Conservation (phyloP, 2,888 invertebrate species). For the Andrena trimmerana region DNA sequence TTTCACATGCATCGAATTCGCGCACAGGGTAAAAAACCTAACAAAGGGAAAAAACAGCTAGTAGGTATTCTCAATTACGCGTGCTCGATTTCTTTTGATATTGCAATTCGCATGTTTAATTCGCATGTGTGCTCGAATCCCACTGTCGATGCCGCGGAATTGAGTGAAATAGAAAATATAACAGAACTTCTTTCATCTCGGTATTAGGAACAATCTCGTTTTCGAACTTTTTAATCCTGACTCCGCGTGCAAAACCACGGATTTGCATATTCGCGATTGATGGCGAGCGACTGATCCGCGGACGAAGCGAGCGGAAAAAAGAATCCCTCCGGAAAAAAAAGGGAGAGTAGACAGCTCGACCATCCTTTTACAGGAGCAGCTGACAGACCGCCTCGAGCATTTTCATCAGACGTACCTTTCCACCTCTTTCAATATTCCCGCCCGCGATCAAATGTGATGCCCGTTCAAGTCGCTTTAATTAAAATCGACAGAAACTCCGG, state of each 20-base stretch:
- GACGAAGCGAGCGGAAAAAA: not conserved
- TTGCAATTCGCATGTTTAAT: not conserved
- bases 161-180: not conserved
- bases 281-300: conserved; percentile 32
- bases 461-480: conserved; percentile 40
- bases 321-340: conserved; percentile 27
- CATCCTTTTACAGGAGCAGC: conserved; percentile 40
- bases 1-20: conserved; percentile 6
- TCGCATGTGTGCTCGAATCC: too few species aligned
- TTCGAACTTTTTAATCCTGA: not conserved
- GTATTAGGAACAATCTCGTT: not conserved
- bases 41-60: conserved; percentile 1
- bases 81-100: not conserved
- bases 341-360: conserved; percentile 25
- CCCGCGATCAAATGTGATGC: conserved; percentile 39
- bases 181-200: not conserved
- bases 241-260: not conserved
- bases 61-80: conserved; percentile 7
- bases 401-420: conserved; percentile 53
- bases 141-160: not conserved
- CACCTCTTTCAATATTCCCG: conserved; percentile 33
- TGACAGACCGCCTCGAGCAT: conserved; percentile 55
- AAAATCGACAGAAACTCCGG: conserved; percentile 45
- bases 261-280: not conserved
- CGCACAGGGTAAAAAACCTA: conserved; percentile 33